Percentiles rank a stretch among this genome's conserved stretches.
These are phyloP conservation scores for Gouania willdenowi DNA, from an alignment of 2,797 vertebrate species.

Conservation along the genomic window DNA sequence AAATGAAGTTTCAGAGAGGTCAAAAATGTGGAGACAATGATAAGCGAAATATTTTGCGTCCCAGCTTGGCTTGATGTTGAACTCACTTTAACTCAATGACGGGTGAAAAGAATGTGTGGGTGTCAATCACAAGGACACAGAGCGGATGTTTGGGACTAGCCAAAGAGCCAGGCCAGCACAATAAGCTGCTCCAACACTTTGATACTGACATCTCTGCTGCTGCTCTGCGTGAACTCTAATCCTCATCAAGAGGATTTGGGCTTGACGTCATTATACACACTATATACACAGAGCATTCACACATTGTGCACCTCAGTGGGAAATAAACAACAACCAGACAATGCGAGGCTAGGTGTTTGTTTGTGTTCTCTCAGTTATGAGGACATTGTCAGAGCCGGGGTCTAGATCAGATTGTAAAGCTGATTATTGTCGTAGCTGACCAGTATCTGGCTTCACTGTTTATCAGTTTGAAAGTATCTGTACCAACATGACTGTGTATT, in stretches of 20 bases:
- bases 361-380: not conserved
- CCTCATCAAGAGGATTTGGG: constrained; percentile 63
- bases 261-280: constrained; percentile 52
- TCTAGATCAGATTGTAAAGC: constrained; percentile 4
- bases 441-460: not conserved
- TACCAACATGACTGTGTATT: constrained; percentile 3
- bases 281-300: constrained; percentile 4
- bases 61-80: not conserved
- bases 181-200: constrained; percentile 27
- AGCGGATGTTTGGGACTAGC: constrained; percentile 4
- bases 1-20: no score
- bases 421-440: constrained; percentile 7
- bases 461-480: not conserved
- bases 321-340: no score
- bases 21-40: no score
- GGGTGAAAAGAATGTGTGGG: not conserved
- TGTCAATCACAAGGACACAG: not conserved
- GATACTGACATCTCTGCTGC: constrained; percentile 9
- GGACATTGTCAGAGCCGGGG: constrained; percentile 7
- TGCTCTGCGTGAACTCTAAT: constrained; percentile 54
- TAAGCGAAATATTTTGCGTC: no score
- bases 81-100: not conserved
- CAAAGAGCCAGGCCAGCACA: constrained; percentile 15
- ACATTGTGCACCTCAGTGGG: not conserved
- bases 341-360: not conserved